These are phyloP conservation scores for Anguilla japonica DNA, from an alignment of 2,113 vertebrate species.

Conservation along the genomic window DNA sequence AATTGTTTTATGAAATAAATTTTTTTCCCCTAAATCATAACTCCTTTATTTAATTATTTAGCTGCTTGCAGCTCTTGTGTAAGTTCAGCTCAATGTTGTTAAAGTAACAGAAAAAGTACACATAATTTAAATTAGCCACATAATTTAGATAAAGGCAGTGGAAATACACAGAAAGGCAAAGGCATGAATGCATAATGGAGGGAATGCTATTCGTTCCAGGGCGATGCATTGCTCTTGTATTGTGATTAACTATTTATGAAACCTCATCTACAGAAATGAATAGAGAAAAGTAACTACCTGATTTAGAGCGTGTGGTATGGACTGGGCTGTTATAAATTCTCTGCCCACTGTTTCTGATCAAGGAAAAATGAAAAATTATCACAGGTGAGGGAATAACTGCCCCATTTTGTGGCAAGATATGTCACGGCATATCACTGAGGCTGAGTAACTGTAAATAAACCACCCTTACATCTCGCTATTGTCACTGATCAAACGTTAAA, in stretches of 20 bases:
- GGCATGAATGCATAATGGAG: not conserved
- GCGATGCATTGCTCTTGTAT: not conserved
- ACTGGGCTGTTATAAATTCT: not conserved
- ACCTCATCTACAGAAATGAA: not conserved
- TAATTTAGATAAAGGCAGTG: not conserved
- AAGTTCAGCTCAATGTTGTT: not conserved
- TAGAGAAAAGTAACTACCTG: not conserved
- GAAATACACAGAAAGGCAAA: no score
- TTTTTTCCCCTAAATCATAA: not conserved
- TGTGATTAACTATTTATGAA: not conserved
- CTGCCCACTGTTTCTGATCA: not conserved
- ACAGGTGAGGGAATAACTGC: no score
- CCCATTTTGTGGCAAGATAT: no score
- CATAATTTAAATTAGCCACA: not conserved
- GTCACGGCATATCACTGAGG: no score
- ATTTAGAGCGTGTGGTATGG: not conserved
- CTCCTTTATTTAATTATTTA: not conserved
- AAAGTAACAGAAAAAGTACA: not conserved
- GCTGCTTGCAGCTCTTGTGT: not conserved
- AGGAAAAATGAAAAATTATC: no score
- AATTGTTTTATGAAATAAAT: conserved; percentile 26
- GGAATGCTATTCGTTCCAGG: not conserved
- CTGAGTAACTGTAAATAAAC: no score
- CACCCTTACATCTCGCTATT: no score
- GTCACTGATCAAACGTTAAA: no score